phyloP scores from a whole-genome alignment of 92 coral and sea anemone genomes.

The Parazoanthus darwini region DNA sequence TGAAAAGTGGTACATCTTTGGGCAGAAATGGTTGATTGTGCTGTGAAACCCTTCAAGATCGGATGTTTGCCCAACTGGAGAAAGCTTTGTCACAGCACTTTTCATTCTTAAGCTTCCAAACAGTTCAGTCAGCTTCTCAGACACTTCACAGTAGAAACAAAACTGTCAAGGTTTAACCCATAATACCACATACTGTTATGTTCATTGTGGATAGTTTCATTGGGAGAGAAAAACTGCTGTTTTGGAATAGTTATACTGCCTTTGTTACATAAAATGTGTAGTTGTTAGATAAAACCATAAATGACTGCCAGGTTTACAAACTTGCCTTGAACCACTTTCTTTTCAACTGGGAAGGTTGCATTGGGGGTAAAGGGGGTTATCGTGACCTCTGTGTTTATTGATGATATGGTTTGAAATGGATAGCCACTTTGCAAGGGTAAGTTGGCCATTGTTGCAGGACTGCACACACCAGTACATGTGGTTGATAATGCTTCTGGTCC shows the following conservation, averaged over 20 bases:
- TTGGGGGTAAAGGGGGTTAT: constrained; percentile 20
- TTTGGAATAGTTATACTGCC: neutral
- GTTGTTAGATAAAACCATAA: neutral
- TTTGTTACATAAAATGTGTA: neutral
- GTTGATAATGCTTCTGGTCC: constrained; percentile 40
- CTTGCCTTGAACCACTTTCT: constrained; percentile 58
- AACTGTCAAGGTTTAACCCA: neutral
- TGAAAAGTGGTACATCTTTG: constrained; percentile 58
- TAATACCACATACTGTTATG: neutral
- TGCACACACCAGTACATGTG: constrained; percentile 46
- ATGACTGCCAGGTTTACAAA: neutral
- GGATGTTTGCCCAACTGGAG: constrained; percentile 58
- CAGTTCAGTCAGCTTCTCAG: constrained; percentile 42
- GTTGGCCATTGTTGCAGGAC: too few relatives aligned
- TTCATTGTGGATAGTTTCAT: neutral
- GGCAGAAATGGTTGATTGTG: constrained; percentile 49
- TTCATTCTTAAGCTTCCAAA: constrained; percentile 43
- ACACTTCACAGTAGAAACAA: constrained; percentile 32
- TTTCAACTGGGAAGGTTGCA: constrained; percentile 37
- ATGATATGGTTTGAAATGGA: constrained; percentile 29
- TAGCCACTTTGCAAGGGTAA: constrained; percentile 46
- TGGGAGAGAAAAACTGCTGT: too few relatives aligned
- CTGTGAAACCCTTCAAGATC: constrained; percentile 57
- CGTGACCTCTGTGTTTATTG: constrained; percentile 41
- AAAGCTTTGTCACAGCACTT: constrained; percentile 39